These are phyloP conservation scores for Mythimna pallens DNA, from an alignment of 2,888 invertebrate species.

Conservation along the genomic window DNA sequence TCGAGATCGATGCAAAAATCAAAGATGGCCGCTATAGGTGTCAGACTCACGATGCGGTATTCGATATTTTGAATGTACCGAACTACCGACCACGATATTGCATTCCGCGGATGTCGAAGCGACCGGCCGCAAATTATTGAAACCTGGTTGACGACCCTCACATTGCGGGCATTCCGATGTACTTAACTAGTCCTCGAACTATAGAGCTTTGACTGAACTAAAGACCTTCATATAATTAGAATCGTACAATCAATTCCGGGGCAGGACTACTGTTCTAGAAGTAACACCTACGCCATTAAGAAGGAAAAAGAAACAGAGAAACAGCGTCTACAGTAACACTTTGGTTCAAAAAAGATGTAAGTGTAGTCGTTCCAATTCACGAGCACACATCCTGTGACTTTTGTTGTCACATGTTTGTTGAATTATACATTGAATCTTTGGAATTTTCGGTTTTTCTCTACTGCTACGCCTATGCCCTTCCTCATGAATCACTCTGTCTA, in stretches of 20 bases:
- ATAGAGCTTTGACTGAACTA: conserved; percentile 6
- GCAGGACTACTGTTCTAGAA: too few relatives aligned
- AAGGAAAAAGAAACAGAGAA: not conserved
- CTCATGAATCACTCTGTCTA: too few relatives aligned
- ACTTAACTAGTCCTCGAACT: conserved; percentile 36
- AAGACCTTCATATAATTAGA: not conserved
- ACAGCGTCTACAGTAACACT: not conserved
- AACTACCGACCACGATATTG: conserved; percentile 51
- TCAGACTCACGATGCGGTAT: conserved; percentile 32
- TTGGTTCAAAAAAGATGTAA: not conserved
- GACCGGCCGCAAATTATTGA: conserved; percentile 60
- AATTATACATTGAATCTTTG: too few relatives aligned
- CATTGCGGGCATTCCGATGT: conserved; percentile 55
- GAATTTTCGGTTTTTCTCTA: too few relatives aligned
- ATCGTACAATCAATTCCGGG: not conserved
- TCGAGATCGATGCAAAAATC: conserved; percentile 4
- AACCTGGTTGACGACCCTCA: conserved; percentile 50
- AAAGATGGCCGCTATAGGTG: conserved; percentile 39
- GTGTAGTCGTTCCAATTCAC: not conserved
- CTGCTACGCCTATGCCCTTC: too few relatives aligned
- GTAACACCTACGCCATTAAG: too few relatives aligned
- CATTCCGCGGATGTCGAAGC: conserved; percentile 55
- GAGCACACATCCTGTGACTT: not conserved
- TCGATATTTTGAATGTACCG: conserved; percentile 57
- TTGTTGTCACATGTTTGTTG: too few relatives aligned